These are phyloP conservation scores for Sebastes schlegelii DNA, from an alignment of 2,113 vertebrate species.

Conservation along the genomic window DNA sequence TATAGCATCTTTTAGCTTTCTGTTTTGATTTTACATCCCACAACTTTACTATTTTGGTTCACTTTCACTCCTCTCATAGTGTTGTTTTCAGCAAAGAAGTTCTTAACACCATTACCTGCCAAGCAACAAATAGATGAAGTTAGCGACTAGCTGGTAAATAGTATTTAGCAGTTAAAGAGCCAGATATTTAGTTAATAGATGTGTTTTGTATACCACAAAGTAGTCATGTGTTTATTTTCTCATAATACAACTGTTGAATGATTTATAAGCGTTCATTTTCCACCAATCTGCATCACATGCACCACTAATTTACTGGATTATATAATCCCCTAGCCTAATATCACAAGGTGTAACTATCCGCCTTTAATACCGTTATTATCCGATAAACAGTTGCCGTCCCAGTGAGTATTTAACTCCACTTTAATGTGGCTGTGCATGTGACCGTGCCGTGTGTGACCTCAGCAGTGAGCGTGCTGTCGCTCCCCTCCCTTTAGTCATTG, in stretches of 20 bases:
- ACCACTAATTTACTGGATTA: conserved; percentile 33
- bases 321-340: conserved; percentile 33
- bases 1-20: neutral
- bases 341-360: conserved; percentile 39
- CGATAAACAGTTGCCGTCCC: conserved; percentile 33
- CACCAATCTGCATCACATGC: conserved; percentile 20
- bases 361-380: conserved; percentile 49
- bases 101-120: neutral
- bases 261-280: conserved; percentile 22
- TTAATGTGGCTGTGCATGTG: conserved; percentile 37
- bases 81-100: neutral
- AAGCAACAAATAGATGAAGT: neutral
- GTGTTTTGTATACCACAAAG: neutral
- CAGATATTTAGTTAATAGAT: neutral
- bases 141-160: neutral
- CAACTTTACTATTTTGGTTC: neutral
- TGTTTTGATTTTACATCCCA: neutral
- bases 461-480: conserved; percentile 12
- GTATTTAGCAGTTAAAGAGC: neutral
- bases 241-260: neutral
- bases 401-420: conserved; percentile 35
- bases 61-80: neutral
- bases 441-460: conserved; percentile 45
- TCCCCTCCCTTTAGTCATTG: conserved; percentile 36
- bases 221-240: neutral